Percentiles rank a stretch among this genome's conserved stretches.
These are phyloP conservation scores for Lycaon pictus DNA, from an alignment of 2,113 vertebrate species.

Conservation along the genomic window DNA sequence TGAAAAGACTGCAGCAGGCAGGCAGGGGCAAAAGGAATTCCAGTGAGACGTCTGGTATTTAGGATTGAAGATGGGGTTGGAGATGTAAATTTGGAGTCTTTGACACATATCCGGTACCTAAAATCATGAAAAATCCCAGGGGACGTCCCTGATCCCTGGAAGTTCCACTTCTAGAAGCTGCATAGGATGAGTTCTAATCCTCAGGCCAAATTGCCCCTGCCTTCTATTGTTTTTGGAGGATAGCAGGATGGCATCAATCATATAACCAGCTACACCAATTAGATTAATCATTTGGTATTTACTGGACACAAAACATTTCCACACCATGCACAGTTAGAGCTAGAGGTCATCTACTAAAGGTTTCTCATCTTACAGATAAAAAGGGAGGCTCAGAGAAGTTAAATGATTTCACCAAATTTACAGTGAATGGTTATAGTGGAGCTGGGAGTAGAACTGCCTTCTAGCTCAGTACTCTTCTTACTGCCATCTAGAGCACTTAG, in stretches of 20 bases:
- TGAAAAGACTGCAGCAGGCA: neutral
- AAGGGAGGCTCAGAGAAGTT: neutral
- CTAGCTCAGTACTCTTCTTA: neutral
- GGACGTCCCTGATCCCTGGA: neutral
- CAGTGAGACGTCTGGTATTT: neutral
- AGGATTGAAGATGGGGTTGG: neutral
- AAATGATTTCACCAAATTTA: neutral
- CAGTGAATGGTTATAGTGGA: neutral
- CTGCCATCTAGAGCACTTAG: neutral
- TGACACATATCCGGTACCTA: neutral
- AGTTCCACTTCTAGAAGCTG: neutral
- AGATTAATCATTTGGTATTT: neutral
- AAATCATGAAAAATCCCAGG: neutral
- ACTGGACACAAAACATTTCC: neutral
- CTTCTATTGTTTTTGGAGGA: constrained; percentile 16
- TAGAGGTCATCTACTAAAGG: neutral
- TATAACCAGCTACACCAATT: neutral
- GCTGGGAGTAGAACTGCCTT: neutral
- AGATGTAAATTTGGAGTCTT: neutral
- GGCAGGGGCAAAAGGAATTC: neutral
- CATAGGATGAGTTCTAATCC: neutral
- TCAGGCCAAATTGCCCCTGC: neutral
- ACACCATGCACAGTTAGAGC: neutral
- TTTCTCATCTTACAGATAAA: neutral
- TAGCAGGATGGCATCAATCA: neutral